Percentiles rank a stretch among this genome's conserved stretches.
These are phyloP conservation scores for Myxocyprinus asiaticus DNA, from an alignment of 2,113 vertebrate species.

Conservation along the genomic window DNA sequence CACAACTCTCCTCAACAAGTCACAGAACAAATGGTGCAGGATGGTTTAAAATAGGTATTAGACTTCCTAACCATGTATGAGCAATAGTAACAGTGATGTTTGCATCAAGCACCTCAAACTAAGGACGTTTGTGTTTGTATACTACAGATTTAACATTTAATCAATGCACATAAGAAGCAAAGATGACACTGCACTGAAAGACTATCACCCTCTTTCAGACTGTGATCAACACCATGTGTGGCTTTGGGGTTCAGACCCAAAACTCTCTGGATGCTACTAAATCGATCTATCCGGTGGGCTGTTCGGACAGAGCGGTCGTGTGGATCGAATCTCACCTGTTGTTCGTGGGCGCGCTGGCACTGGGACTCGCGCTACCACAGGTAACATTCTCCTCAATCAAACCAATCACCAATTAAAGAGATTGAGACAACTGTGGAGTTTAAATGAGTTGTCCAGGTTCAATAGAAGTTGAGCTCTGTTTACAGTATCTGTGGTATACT, in stretches of 20 bases:
- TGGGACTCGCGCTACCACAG: conserved; percentile 77
- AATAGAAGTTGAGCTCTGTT: no score
- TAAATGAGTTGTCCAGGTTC: no score
- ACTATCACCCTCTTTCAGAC: conserved; percentile 53
- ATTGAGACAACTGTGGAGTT: no score
- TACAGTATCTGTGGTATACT: no score
- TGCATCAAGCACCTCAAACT: no score
- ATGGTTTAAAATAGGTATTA: no score
- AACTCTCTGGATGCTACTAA: conserved; percentile 62
- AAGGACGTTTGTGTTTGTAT: no score
- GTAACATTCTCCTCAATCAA: conserved; percentile 54
- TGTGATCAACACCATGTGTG: conserved; percentile 76
- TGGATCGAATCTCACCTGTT: conserved; percentile 79
- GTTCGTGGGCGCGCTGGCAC: conserved; percentile 69
- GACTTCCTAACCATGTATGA: no score
- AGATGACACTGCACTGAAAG: not conserved
- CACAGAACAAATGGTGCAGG: no score
- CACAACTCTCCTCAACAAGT: no score
- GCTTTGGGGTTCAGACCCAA: conserved; percentile 71
- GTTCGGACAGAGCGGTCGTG: conserved; percentile 68
- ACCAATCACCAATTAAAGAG: not conserved
- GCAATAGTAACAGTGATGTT: no score
- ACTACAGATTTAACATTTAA: not conserved
- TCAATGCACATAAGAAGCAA: no score
- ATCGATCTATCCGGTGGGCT: conserved; percentile 72